Evolutionary conservation across 2,797 vertebrate species (phyloP), one percentile per base, ranked within the genome.

Genomic region (Arrhamphus sclerolepis): DNA sequence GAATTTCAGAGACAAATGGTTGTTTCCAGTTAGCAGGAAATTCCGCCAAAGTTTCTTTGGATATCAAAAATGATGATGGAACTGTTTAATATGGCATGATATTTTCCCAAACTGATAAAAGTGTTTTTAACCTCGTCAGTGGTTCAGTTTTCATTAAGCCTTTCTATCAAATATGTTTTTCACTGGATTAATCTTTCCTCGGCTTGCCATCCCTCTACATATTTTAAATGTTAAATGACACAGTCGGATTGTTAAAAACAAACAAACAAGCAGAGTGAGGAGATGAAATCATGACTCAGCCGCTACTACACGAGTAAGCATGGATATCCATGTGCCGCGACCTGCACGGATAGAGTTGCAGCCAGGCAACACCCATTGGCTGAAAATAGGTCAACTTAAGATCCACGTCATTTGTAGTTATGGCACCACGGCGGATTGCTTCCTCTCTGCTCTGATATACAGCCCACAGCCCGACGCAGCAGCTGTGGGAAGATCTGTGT

Each of bases 371-470:
- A 75, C 58, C 84, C 59, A 92, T 90, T 91, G 87, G 91, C 59
- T 79, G 69, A 92, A 94, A 92, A 80, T 93, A 90, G 92, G 92
- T 93, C 92, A 93, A 81, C 62, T 81, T 80, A 53, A 67, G 62
- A 65, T 56, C 75, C 78, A 75, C 78, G 67, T 90, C 89, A 87
- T 63, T 46, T 66, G 39, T 43, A 17, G 7, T 74, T 29, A 56
- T 39, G 56, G 57, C 22, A 26, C 49, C 38, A 2, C 46, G 11
- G n/a, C 10, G n/a, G 42, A 22, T 11, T 5, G 19, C 14, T 57
- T 20, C 48, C 31, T 60, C 18, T 60, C 20, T 18, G 29, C 58
- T 34, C 39, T 42, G 48, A 22, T 51, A 6, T 26, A n/a, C n/a
- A n/a, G n/a, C n/a, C 42, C 41, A 13, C 47, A 42, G 57, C 47